phyloP scores from a whole-genome alignment of 2,797 vertebrate genomes.

The Geotria australis region DNA sequence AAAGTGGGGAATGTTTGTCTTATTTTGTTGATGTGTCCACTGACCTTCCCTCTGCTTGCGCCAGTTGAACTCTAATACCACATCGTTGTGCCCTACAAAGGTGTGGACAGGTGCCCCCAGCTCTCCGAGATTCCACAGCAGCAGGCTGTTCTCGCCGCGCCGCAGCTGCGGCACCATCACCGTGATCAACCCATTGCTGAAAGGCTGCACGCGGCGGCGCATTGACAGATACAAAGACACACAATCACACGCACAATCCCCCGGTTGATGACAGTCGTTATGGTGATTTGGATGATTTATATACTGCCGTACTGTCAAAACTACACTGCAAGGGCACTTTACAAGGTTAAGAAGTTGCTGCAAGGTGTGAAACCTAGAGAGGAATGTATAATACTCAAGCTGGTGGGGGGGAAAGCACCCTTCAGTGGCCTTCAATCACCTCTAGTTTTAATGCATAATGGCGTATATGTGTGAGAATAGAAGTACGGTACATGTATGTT shows the following conservation, averaged over 20 bases:
- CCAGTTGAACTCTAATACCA: constrained; percentile 91
- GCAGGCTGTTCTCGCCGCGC: constrained; percentile 51
- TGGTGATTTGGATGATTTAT: too few relatives aligned
- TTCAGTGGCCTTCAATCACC: too few relatives aligned
- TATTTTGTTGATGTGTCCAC: constrained; percentile 2
- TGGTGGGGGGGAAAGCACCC: too few relatives aligned
- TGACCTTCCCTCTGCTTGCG: constrained; percentile 73
- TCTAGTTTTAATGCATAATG: too few relatives aligned
- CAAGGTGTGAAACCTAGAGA: too few relatives aligned
- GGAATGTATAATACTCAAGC: too few relatives aligned
- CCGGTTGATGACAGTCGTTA: too few relatives aligned
- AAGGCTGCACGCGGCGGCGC: constrained; percentile 22
- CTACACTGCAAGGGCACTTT: neutral
- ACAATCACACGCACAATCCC: neutral
- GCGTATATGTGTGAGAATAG: too few relatives aligned
- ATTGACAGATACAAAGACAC: too few relatives aligned
- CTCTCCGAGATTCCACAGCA: constrained; percentile 67
- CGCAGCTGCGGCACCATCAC: constrained; percentile 91
- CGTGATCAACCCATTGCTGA: constrained; percentile 66
- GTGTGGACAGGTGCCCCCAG: constrained; percentile 75
- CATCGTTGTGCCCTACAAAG: constrained; percentile 78
- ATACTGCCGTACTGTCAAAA: constrained; percentile 1
- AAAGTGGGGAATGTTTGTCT: too few relatives aligned
- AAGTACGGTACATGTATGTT: too few relatives aligned
- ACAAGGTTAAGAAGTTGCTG: too few relatives aligned